Conservation (phyloP, 1,140 invertebrate genomes). For the Aphaenogaster ashmeadi region DNA sequence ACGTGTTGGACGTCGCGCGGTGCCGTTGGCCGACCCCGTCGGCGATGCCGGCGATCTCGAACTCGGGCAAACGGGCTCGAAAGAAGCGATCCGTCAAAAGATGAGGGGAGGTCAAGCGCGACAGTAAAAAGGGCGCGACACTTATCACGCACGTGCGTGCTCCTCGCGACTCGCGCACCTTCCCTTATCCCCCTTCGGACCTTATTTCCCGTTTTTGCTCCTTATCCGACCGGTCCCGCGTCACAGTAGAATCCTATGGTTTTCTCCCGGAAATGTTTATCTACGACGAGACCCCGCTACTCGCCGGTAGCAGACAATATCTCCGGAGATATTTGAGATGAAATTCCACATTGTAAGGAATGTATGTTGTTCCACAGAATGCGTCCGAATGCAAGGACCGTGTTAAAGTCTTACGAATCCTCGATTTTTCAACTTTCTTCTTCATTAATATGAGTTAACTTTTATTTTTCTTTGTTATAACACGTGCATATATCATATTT, state of each 20-base stretch:
- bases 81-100: slow-evolving; percentile 36
- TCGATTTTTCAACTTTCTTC: slow-evolving; percentile 24
- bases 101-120: slow-evolving; percentile 69
- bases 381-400: neutral
- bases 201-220: neutral
- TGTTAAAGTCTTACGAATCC: neutral
- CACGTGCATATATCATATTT: neutral
- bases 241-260: neutral
- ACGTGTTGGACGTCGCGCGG: slow-evolving; percentile 75
- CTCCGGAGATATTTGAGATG: slow-evolving; percentile 5
- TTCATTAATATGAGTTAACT: neutral
- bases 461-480: neutral
- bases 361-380: neutral
- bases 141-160: slow-evolving; percentile 50
- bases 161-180: neutral
- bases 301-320: neutral
- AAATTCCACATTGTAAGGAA: slow-evolving; percentile 6
- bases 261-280: slow-evolving; percentile 13
- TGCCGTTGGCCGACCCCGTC: slow-evolving; percentile 73
- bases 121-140: slow-evolving; percentile 58
- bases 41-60: slow-evolving; percentile 2
- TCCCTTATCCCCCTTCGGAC: neutral
- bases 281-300: neutral
- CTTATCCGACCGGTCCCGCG: neutral
- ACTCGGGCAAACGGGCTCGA: slow-evolving; percentile 57